phyloP scores from a whole-genome alignment of 2,797 vertebrate genomes.

The Diglossa cyanea region DNA sequence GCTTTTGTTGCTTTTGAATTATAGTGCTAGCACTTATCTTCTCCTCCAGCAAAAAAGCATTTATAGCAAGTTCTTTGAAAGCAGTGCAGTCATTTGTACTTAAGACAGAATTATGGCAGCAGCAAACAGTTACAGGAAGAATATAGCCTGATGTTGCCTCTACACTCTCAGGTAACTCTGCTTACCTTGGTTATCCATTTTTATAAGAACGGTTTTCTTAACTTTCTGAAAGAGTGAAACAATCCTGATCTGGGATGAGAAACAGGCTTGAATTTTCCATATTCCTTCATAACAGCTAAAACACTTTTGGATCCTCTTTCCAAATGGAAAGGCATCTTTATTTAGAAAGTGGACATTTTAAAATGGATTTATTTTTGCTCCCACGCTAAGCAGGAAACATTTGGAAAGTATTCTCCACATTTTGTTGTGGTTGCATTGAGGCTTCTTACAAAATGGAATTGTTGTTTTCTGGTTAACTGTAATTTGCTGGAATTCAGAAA shows the following conservation, averaged over 20 bases:
- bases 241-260: not conserved
- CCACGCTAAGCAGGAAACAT: not conserved
- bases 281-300: not conserved
- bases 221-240: not conserved
- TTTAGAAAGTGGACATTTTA: not conserved
- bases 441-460: not conserved
- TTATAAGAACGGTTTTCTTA: not conserved
- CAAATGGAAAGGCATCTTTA: not conserved
- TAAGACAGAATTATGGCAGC: slow-evolving; percentile 36
- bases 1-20: slow-evolving; percentile 42
- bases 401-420: not conserved
- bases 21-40: slow-evolving; percentile 33
- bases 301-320: not conserved
- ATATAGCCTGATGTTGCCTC: not conserved
- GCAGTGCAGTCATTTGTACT: slow-evolving; percentile 32
- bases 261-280: not conserved
- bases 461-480: not conserved
- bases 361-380: not conserved
- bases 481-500: slow-evolving; percentile 14
- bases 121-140: not conserved
- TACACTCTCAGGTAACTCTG: not conserved
- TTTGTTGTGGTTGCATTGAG: slow-evolving; percentile 19
- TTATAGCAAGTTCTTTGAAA: slow-evolving; percentile 48
- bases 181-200: not conserved
- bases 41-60: slow-evolving; percentile 24